Evolutionary conservation across 2,113 vertebrate species (phyloP), one percentile per base, ranked within the genome.

Genomic region (Seriola rivoliana): DNA sequence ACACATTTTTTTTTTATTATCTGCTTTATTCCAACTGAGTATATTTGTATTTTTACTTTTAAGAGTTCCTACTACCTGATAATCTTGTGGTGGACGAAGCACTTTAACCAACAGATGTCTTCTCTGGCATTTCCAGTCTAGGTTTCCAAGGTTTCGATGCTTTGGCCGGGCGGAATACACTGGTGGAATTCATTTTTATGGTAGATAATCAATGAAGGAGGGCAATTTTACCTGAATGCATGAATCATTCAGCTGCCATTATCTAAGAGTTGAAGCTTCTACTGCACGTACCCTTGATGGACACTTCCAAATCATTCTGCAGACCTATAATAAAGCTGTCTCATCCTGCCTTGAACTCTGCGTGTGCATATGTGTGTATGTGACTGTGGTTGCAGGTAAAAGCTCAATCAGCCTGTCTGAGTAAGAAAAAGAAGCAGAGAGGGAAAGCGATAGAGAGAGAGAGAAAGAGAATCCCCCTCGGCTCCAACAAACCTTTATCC

Each of bases 401-500:
- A 85, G 71, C 88, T 88, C 68, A 79, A 85, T 86, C 78, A 62
- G 42, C 34, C 58, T 32, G 58, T 69, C 69, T 72, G 80, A 74
- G 63, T 70, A 50, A 86, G 84, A 85, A 44, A 42, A 54, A 77
- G 48, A 88, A 63, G 78, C 32, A 60, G 36, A 62, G 57, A 83
- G 48, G 23, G 25, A 50, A 80, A 70, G 75, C 9, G 38, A 12
- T 50, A 71, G 23, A 52, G 36, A 60, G 71, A 84, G 52, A 65
- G 73, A 90, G 66, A 81, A 76, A 60, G 32, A 76, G 63, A 71
- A 85, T 81, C 73, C 90, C 90, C 36, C 29, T 80, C 19, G 86
- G 89, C 92, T 86, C 79, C 64, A 79, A 64, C 85, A 88, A 90
- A 91, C 92, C 89, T 91, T 89, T 90, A 88, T 91, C 71, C 84